Evolutionary conservation across 1,140 invertebrate species (phyloP).

Genomic region (Drosophila grimshawi): DNA sequence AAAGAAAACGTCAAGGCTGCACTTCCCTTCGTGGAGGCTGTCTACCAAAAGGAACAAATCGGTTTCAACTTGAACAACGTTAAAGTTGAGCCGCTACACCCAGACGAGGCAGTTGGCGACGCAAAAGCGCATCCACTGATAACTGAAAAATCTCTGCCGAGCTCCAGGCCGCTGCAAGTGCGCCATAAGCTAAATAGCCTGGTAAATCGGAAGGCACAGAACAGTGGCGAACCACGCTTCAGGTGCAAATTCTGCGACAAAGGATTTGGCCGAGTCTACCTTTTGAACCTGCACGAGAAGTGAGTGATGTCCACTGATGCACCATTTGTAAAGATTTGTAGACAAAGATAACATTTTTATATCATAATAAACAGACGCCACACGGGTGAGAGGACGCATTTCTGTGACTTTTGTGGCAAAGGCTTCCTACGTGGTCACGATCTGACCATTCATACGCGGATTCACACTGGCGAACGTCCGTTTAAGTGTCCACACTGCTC

Average conservation of each 20-base stretch:
- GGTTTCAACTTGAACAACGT: conserved; percentile 12
- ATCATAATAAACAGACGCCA: conserved; percentile 12
- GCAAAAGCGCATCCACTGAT: too few species aligned
- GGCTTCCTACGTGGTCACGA: conserved; percentile 34
- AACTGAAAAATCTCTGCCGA: neutral
- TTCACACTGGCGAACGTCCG: conserved; percentile 41
- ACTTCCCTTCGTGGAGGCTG: conserved; percentile 16
- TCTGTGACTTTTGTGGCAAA: conserved; percentile 35
- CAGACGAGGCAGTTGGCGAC: neutral
- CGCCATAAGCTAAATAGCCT: neutral
- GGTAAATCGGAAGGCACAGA: neutral
- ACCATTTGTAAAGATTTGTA: neutral
- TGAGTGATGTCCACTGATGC: neutral
- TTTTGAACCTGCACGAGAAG: conserved; percentile 27
- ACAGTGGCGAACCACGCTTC: neutral
- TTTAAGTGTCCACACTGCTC: conserved; percentile 37
- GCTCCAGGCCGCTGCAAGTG: neutral
- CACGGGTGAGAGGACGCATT: conserved; percentile 30
- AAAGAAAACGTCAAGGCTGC: neutral
- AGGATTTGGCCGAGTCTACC: conserved; percentile 16
- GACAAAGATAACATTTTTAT: conserved; percentile 5
- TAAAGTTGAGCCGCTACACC: conserved; percentile 17
- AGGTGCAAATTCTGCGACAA: conserved; percentile 31
- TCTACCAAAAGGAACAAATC: conserved; percentile 15
- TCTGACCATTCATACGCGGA: conserved; percentile 34